These are phyloP conservation scores for Falco berigora DNA, from an alignment of 2,797 vertebrate species.

Conservation along the genomic window DNA sequence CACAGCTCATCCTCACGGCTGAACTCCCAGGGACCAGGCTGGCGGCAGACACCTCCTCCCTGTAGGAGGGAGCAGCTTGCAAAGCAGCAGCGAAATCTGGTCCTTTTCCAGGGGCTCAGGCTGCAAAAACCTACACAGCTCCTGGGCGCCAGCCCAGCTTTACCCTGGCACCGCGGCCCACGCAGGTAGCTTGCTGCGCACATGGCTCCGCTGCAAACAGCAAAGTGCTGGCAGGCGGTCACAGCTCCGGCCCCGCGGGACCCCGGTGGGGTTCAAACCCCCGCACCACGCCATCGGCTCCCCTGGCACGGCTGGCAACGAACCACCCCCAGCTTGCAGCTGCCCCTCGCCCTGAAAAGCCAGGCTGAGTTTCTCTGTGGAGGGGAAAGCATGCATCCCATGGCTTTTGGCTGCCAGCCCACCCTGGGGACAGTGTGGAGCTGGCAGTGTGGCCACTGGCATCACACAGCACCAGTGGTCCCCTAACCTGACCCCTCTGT, in stretches of 20 bases:
- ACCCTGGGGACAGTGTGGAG: background rate
- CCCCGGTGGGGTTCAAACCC: background rate
- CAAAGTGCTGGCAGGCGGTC: background rate
- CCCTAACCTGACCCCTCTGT: background rate
- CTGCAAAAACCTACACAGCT: background rate
- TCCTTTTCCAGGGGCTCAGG: background rate
- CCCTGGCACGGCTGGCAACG: background rate
- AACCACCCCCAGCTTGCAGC: background rate
- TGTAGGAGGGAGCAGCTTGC: background rate
- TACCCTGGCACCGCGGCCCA: background rate
- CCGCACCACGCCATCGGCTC: rapidly evolving
- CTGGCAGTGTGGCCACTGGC: background rate
- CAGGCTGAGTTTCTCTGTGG: background rate
- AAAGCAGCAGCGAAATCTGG: background rate
- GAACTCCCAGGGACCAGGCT: background rate
- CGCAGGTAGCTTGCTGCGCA: background rate
- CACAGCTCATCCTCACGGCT: background rate
- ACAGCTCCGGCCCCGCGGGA: background rate
- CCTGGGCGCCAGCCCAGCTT: background rate
- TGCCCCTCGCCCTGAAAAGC: no score
- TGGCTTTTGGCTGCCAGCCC: background rate
- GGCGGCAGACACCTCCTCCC: background rate
- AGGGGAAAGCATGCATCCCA: background rate
- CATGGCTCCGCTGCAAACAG: background rate
- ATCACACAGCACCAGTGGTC: background rate